Evolutionary conservation across 1,140 invertebrate species (phyloP).

Genomic region (Cotesia glomerata): DNA sequence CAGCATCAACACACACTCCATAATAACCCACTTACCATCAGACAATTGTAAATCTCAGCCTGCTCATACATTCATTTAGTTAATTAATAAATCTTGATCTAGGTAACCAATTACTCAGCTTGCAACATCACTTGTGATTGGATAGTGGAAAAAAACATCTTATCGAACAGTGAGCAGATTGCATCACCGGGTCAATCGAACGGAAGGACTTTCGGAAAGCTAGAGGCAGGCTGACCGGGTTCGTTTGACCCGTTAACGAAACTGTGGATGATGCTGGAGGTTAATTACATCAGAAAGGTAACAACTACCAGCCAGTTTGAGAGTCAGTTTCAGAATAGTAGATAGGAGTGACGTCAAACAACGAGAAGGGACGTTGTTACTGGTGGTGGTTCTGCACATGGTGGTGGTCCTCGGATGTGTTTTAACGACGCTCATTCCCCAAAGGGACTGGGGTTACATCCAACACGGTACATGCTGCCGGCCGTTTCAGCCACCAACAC

Average conservation of each 20-base stretch:
- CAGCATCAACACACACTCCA: slow-evolving; percentile 48
- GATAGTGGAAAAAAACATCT: background rate
- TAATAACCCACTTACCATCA: slow-evolving; percentile 56
- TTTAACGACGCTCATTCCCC: slow-evolving; percentile 34
- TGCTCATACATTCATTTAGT: too few relatives aligned
- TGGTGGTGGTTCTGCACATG: slow-evolving; percentile 21
- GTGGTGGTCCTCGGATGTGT: slow-evolving; percentile 34
- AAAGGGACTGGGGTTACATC: slow-evolving; percentile 28
- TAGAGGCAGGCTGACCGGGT: background rate
- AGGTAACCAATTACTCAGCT: background rate
- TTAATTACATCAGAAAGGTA: slow-evolving; percentile 36
- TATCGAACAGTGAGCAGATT: too few relatives aligned
- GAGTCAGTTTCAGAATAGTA: too few relatives aligned
- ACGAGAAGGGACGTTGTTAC: background rate
- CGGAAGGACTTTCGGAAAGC: background rate
- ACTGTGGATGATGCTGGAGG: slow-evolving; percentile 17
- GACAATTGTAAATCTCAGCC: slow-evolving; percentile 28
- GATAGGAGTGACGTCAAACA: background rate
- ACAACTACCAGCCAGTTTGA: background rate
- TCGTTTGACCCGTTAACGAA: slow-evolving; percentile 22
- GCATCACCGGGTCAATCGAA: too few relatives aligned
- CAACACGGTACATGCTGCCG: slow-evolving; percentile 29
- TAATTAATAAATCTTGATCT: too few relatives aligned
- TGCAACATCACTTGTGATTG: background rate
- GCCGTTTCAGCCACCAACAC: slow-evolving; percentile 21